These are phyloP conservation scores for Apostichopus parvimensis DNA, from an alignment of 35 echinoderm and acorn worm species.

Conservation along the genomic window DNA sequence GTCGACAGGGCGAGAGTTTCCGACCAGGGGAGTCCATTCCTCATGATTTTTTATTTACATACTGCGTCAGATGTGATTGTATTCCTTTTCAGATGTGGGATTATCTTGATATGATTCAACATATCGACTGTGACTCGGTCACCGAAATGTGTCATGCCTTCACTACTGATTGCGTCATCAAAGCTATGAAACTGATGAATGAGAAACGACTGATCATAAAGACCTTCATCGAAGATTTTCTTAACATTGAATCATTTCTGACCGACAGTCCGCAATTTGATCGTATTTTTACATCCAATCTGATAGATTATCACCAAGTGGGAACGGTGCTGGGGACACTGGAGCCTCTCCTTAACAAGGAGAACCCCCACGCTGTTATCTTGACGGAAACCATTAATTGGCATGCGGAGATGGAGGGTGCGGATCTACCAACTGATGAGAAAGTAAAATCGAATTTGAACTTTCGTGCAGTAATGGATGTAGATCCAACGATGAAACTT, in stretches of 20 bases:
- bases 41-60: conserved; percentile 8
- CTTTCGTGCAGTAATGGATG: not conserved
- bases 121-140: not conserved
- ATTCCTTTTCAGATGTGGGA: conserved; percentile 67
- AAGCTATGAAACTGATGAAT: not conserved
- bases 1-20: not conserved
- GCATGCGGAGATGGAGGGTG: not conserved
- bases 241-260: not conserved
- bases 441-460: not conserved
- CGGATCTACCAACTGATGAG: not conserved
- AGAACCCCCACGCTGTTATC: conserved; percentile 58
- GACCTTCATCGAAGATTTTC: not conserved
- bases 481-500: not conserved
- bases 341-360: conserved; percentile 46
- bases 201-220: conserved; percentile 12
- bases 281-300: conserved; percentile 66
- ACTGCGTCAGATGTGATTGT: conserved; percentile 34
- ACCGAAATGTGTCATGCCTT: conserved; percentile 43
- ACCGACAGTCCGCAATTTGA: conserved; percentile 25
- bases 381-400: conserved; percentile 58
- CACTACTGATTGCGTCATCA: not conserved
- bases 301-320: conserved; percentile 47
- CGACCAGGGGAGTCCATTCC: not conserved
- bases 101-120: conserved; percentile 39
- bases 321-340: conserved; percentile 23